Evolutionary conservation across 1,140 invertebrate genomes (phyloP).

Genomic region (Hylyphantes graminicola): DNA sequence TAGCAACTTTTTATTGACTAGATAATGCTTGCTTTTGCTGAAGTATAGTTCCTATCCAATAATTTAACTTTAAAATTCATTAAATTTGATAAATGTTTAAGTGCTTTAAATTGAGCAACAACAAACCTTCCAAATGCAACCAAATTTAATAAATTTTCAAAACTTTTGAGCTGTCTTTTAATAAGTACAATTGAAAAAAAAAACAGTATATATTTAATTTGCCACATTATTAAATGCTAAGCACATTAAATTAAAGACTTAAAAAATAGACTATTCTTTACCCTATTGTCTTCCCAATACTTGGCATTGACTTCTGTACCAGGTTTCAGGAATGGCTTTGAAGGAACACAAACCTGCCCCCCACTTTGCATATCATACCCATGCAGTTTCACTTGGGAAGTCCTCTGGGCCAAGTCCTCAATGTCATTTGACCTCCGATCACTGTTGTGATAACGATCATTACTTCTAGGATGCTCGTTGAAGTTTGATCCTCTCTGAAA

Average conservation of each 20-base stretch:
- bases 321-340: constrained; percentile 64
- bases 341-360: background rate
- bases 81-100: no score
- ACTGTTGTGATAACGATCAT: constrained; percentile 15
- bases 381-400: constrained; percentile 35
- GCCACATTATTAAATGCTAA: no score
- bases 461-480: background rate
- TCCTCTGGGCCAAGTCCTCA: constrained; percentile 26
- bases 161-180: no score
- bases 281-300: constrained; percentile 92
- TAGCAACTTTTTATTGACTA: no score
- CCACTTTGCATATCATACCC: constrained; percentile 27
- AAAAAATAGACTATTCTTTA: constrained; percentile 67
- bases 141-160: no score
- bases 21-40: no score
- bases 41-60: no score
- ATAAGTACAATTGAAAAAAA: no score
- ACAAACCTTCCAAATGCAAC: no score
- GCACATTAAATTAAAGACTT: background rate
- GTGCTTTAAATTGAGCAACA: no score
- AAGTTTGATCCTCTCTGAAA: constrained; percentile 11
- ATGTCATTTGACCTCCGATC: constrained; percentile 25
- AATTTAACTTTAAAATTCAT: no score
- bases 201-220: no score
- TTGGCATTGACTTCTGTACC: constrained; percentile 87